Percentiles rank a stretch among this genome's conserved stretches.
Conservation (phyloP, 2,113 vertebrate species). For the Daboia siamensis region DNA sequence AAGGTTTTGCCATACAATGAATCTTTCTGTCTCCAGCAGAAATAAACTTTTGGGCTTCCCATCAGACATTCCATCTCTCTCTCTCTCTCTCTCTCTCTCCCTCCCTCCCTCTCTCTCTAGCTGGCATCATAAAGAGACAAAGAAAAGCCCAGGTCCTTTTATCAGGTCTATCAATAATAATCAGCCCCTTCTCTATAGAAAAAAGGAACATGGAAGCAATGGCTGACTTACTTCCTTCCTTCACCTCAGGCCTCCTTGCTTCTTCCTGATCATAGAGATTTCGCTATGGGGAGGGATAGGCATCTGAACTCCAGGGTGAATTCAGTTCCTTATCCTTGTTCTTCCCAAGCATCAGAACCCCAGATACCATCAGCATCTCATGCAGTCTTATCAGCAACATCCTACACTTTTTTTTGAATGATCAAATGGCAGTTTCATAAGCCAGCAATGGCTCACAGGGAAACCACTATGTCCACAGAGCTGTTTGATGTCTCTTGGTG, state of each 20-base stretch:
- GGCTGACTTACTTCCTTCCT: neutral
- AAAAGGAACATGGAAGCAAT: neutral
- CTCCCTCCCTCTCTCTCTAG: too few relatives aligned
- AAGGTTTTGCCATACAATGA: too few relatives aligned
- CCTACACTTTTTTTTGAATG: neutral
- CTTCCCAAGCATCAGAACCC: neutral
- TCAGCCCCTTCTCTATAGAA: neutral
- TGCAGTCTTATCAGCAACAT: neutral
- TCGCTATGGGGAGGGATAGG: neutral
- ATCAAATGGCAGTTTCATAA: neutral
- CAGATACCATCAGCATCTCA: neutral
- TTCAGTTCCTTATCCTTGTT: neutral
- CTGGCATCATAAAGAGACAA: neutral
- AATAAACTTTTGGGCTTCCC: neutral
- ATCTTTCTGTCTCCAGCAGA: neutral
- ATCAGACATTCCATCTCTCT: conserved; percentile 1
- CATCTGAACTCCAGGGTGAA: neutral
- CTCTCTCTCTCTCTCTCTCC: too few relatives aligned
- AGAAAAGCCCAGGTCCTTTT: neutral
- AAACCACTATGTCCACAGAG: neutral
- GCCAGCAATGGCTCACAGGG: neutral
- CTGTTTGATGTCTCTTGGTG: neutral
- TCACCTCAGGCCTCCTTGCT: neutral
- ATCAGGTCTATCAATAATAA: neutral
- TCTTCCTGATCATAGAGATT: neutral